phyloP scores from a whole-genome alignment of 2,113 vertebrate species.

The Upupa epops region DNA sequence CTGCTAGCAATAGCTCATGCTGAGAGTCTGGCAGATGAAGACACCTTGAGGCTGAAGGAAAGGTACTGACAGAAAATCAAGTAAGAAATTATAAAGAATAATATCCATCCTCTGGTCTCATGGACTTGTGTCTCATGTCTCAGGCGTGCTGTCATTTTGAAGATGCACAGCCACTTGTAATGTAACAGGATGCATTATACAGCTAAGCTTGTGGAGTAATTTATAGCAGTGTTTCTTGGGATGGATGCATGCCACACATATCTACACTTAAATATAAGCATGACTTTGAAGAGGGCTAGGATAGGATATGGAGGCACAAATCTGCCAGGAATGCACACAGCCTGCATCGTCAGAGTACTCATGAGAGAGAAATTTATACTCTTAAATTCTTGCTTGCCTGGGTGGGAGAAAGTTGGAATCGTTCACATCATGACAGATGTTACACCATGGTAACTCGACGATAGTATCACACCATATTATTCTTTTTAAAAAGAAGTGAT shows the following conservation, averaged over 20 bases:
- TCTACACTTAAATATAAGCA: background rate
- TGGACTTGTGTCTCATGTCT: background rate
- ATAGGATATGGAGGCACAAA: background rate
- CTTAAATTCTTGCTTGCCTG: background rate
- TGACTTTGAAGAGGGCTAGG: background rate
- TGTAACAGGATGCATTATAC: background rate
- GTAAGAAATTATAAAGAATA: background rate
- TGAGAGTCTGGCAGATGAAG: background rate
- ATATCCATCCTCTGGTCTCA: background rate
- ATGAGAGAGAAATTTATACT: background rate
- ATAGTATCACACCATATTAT: background rate
- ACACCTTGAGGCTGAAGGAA: background rate
- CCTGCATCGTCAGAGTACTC: background rate
- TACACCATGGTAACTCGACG: background rate
- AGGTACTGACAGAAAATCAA: background rate
- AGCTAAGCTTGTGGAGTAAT: background rate
- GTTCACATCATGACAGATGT: background rate
- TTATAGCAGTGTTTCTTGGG: background rate
- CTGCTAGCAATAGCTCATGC: background rate
- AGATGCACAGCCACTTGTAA: background rate
- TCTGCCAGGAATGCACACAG: slow-evolving; percentile 18
- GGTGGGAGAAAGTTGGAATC: background rate
- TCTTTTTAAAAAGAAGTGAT: background rate
- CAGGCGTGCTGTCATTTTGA: background rate
- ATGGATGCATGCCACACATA: slow-evolving; percentile 32